Evolutionary conservation across 2,797 vertebrate species (phyloP).

Genomic region (Scolopax rusticola): DNA sequence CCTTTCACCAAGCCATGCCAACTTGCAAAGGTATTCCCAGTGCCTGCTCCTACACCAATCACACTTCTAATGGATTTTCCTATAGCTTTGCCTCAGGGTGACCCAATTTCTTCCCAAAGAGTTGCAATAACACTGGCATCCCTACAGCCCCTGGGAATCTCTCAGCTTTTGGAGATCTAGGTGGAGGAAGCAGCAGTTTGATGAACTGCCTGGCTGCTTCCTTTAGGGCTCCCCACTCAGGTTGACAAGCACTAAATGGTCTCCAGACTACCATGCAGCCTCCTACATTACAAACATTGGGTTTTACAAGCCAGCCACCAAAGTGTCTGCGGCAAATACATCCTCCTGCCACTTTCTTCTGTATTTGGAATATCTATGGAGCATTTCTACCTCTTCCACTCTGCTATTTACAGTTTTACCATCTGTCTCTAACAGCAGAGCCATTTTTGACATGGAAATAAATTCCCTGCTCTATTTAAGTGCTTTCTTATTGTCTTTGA

Average conservation of each 20-base stretch:
- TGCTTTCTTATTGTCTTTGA: constrained; percentile 29
- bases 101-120: background rate
- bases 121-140: background rate
- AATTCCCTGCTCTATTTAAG: constrained; percentile 4
- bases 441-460: background rate
- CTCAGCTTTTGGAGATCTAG: background rate
- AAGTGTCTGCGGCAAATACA: background rate
- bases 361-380: background rate
- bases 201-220: background rate
- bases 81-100: background rate
- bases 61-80: background rate
- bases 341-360: background rate
- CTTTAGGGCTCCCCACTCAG: background rate
- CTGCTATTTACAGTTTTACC: background rate
- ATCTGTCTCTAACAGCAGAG: background rate
- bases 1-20: rapidly evolving
- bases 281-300: rapidly evolving
- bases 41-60: background rate
- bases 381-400: background rate
- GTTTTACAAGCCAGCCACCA: background rate
- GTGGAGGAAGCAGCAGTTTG: background rate
- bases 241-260: background rate
- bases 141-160: background rate
- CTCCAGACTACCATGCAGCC: background rate
- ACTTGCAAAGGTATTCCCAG: background rate